phyloP scores from a whole-genome alignment of 2,797 vertebrate genomes.

The Uromys caudimaculatus region DNA sequence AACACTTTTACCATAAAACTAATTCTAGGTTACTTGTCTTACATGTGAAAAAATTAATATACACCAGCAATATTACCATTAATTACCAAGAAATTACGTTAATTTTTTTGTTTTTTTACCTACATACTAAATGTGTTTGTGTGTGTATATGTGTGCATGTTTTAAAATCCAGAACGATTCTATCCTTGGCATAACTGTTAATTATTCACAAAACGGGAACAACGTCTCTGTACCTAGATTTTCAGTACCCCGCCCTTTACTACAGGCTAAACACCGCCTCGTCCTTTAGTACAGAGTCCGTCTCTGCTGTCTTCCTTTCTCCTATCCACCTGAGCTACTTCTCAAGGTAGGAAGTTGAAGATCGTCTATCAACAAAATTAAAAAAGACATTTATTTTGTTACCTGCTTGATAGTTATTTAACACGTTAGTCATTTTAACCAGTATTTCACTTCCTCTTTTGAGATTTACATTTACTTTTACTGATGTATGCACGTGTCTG shows the following conservation, averaged over 20 bases:
- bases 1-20: constrained; percentile 56
- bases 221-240: constrained; percentile 13
- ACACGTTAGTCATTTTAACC: neutral
- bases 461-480: neutral
- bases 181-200: neutral
- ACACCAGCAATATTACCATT: neutral
- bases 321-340: constrained; percentile 7
- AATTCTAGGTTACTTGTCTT: constrained; percentile 5
- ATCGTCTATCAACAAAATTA: constrained; percentile 1
- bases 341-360: constrained; percentile 9
- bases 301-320: neutral
- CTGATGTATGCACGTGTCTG: neutral
- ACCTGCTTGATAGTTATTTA: constrained; percentile 30
- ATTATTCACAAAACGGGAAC: constrained; percentile 4
- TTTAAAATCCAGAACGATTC: neutral
- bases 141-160: neutral
- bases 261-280: neutral
- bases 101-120: neutral
- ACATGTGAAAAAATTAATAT: neutral
- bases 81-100: no score
- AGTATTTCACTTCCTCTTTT: neutral
- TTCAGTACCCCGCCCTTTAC: neutral
- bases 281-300: constrained; percentile 2
- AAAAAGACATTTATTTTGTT: neutral
- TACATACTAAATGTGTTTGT: neutral